Base-by-base conservation (phyloP, 2,888 invertebrate genomes). In the Arge pagana region DNA sequence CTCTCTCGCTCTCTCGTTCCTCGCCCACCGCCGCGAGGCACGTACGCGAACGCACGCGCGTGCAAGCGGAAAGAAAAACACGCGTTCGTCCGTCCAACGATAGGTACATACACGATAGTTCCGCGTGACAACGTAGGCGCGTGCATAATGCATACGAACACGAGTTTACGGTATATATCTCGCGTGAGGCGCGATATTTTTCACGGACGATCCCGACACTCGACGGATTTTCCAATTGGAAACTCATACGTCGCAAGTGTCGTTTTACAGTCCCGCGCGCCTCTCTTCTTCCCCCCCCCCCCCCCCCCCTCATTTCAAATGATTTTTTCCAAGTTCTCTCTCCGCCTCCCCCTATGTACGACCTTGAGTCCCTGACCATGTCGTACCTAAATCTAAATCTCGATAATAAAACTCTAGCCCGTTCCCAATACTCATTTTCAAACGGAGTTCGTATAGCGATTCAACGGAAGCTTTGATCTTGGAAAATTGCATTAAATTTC, bases 331-430 rank as follows among this genome's bases (percentile, higher is more conserved):
- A n/a, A n/a, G n/a, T n/a, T n/a, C n/a, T n/a, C n/a, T n/a, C n/a
- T n/a, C n/a, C n/a, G n/a, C n/a, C n/a, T n/a, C n/a, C n/a, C n/a
- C n/a, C n/a, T n/a, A n/a, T n/a, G n/a, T n/a, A n/a, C n/a, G n/a
- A n/a, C n/a, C n/a, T n/a, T n/a, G n/a, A n/a, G 5, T 10, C 13
- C 4, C 16, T 10, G 21, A n/a, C n/a, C 13, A 63, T 65, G 61
- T 59, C 65, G 61, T 55, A 62, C 67, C 64, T 61, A 65, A 55
- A 53, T 61, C 60, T 56, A 52, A 58, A 54, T 51, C 50, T 52
- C 60, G 57, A 23, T 40, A 36, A 10, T 36, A 54, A 52, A 58
- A 55, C 49, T 41, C 42, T 35, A 39, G 24, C 42, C 40, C 37
- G 35, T 43, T 21, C 31, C 23, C 45, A 15, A n/a, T 18, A 33